These are phyloP conservation scores for Rattus rattus DNA, from an alignment of 2,113 vertebrate species.

Conservation along the genomic window DNA sequence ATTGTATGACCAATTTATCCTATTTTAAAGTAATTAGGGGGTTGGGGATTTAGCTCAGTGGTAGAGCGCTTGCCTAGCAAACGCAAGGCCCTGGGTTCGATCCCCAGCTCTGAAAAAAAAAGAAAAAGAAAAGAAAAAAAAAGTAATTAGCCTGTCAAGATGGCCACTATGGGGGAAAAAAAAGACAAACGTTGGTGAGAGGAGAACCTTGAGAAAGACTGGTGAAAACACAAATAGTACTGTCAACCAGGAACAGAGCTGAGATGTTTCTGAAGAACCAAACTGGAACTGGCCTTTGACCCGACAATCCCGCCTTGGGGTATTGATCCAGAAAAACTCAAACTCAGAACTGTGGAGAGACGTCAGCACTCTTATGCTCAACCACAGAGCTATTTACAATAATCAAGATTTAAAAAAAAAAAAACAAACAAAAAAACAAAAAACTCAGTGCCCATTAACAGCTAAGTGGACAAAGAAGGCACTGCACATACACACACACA, in stretches of 20 bases:
- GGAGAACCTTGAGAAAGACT: background rate
- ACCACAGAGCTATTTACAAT: background rate
- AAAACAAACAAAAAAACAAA: too few species aligned
- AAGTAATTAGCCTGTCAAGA: background rate
- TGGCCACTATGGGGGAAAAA: too few species aligned
- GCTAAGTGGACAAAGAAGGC: background rate
- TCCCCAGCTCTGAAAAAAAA: too few species aligned
- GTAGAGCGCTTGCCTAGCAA: too few species aligned
- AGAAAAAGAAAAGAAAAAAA: too few species aligned
- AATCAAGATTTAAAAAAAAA: background rate
- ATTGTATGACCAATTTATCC: background rate
- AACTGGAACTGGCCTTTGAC: background rate
- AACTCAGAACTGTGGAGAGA: background rate
- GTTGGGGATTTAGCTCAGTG: too few species aligned
- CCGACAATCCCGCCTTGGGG: background rate
- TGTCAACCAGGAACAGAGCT: background rate
- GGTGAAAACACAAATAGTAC: background rate
- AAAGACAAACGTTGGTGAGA: background rate
- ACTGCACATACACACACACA: too few species aligned
- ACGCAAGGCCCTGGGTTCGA: too few species aligned
- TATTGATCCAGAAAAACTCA: background rate
- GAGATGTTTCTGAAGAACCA: background rate
- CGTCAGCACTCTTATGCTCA: background rate
- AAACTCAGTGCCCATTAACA: background rate
- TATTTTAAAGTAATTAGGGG: slow-evolving; percentile 19